phyloP scores from a whole-genome alignment of 2,888 invertebrate genomes.

The Drosophila nr. perissopoda region DNA sequence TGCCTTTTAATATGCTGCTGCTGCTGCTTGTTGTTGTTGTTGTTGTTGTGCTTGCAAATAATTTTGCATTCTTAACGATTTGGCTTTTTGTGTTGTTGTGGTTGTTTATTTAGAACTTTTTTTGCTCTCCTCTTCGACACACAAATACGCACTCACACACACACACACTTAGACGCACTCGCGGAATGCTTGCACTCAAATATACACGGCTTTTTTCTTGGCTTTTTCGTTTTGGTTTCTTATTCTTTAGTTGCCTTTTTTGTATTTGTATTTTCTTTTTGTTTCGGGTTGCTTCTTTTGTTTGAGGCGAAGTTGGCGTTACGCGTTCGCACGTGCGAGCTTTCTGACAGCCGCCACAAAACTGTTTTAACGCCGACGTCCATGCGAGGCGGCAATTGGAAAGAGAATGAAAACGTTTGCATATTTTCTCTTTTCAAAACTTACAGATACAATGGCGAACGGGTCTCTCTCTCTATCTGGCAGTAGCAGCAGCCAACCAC shows the following conservation, averaged over 20 bases:
- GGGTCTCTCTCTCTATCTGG: constrained; percentile 10
- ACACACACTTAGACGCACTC: constrained; percentile 15
- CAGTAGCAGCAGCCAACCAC: constrained; percentile 47
- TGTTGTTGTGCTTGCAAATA: constrained; percentile 50
- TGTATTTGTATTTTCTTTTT: constrained; percentile 14
- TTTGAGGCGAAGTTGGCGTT: constrained; percentile 53
- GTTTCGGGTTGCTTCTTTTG: constrained; percentile 31
- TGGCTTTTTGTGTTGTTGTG: constrained; percentile 50
- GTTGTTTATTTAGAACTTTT: constrained; percentile 67
- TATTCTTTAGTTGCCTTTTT: constrained; percentile 30
- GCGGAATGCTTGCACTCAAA: constrained; percentile 41
- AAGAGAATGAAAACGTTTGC: constrained; percentile 47
- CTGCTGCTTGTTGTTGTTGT: constrained; percentile 4
- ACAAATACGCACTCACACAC: constrained; percentile 17
- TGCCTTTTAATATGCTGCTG: constrained; percentile 44
- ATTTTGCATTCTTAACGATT: constrained; percentile 58
- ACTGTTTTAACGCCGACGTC: constrained; percentile 48
- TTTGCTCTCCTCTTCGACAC: constrained; percentile 45
- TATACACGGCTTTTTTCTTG: constrained; percentile 51
- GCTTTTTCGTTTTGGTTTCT: constrained; percentile 51
- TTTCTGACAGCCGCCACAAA: constrained; percentile 68
- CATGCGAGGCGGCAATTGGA: constrained; percentile 56
- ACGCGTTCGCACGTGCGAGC: constrained; percentile 72
- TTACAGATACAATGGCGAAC: constrained; percentile 49
- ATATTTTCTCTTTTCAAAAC: constrained; percentile 53